Evolutionary conservation across 2,797 vertebrate species (phyloP), one percentile per base, ranked within the genome.

Genomic region (Aplochiton taeniatus): DNA sequence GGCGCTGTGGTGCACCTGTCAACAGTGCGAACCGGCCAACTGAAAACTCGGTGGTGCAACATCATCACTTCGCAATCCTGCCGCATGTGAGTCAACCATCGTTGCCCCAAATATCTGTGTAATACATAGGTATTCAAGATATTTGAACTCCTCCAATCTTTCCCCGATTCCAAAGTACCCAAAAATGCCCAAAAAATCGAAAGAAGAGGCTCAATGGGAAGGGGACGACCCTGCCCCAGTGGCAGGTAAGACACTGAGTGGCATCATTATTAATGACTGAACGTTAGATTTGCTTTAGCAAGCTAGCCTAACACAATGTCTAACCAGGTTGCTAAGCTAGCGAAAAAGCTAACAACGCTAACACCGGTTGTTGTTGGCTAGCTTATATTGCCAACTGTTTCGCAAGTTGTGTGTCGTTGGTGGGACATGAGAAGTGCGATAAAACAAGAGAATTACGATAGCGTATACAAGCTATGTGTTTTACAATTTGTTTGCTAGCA

Each of bases 171-270:
- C 11, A 50, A 69, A 61, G 4, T 9, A 45, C 16, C 17, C 11
- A 70, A 75, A 74, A 58, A 93, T 93, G 92, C 92, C 92, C 0
- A 92, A 88, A 67, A 93, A 93, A 69, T n/a, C 63, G 19, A 92
- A 92, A 75, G 92, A 91, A 54, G 91, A 91, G 20, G 72, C 83
- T 5, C 87, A 89, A 76, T 92, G 92, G 92, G 84, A 90, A 71
- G 92, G 77, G 10, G 88, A 92, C 0, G 92, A 92, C 2, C 87
- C 59, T 2, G 31, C 81, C 1, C 75, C 90, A 12, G 62, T 83
- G 20, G 60, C 85, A 49, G 90, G 90, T 88, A 67, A 20, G 61
- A 48, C 16, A 56, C 53, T 41, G 17, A 6, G 31, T 31, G 31
- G 6, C 31, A 31, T 6, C 2, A 6, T 31, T n/a, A n/a, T n/a